Base-by-base conservation (phyloP, 2,797 vertebrate genomes). In the Hoplostethus atlanticus region DNA sequence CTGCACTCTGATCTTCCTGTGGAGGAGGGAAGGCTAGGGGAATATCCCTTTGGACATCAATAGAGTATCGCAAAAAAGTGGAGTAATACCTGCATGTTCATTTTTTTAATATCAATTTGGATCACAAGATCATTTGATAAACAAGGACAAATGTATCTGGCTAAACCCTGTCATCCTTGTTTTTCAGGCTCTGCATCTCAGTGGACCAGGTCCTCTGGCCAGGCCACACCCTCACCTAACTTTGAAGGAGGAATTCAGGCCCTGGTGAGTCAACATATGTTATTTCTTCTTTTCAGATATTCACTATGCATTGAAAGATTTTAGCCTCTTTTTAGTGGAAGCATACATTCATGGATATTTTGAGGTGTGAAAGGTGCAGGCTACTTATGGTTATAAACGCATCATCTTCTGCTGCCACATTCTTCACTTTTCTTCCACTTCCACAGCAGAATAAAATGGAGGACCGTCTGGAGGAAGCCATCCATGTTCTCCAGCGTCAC, bases 401-500 rank as follows among this genome's bases (percentile, higher is more conserved):
- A 30, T 69, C 11, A 8, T 36, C 51, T 31, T 59, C n/a, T 64
- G 7, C 34, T 4, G 9, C 46, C 6, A 11, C 16, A 3, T 2
- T 52, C 21, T 30, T 3, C 31, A 7, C 51, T 15, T 6, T 34
- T 25, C 3, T 73, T 31, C 2, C 30, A 48, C 57, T 7, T 77
- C 12, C 74, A 13, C 79, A 94, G 92, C 94, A 96, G 91, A 97
- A 84, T 91, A 99, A 98, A 91, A 93, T 99, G 95, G 97, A 98
- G 84, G 98, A 99, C 87, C 96, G 94, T 77, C 92, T 99, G 91
- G 98, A 98, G 0, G 98, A 99, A 92, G 98, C 97, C 61, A 96
- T 99, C 90, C 96, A 97, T 0, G 98, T 99, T 80, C 94, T 99
- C 81, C 94, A 97, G 77, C 97, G 95, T 78, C 97, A 99, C 0